These are phyloP conservation scores for Linepithema humile DNA, from an alignment of 1,140 invertebrate genomes.

Conservation along the genomic window DNA sequence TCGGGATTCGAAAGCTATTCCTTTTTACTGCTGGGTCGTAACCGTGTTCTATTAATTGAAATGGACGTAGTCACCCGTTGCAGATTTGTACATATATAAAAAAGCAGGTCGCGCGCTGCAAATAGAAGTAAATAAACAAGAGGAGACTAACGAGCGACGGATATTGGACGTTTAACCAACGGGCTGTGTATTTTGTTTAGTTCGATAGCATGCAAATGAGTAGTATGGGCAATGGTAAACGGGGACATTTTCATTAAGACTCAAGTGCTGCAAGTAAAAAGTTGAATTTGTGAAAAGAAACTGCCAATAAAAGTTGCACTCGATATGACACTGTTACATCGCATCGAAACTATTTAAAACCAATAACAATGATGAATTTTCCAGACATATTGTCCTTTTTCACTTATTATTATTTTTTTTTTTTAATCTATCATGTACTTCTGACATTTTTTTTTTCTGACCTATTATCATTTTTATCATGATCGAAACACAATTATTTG, in stretches of 20 bases:
- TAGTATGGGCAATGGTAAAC: slow-evolving; percentile 8
- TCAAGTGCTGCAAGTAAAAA: slow-evolving; percentile 8
- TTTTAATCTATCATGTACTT: no score
- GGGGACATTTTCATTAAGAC: slow-evolving; percentile 47
- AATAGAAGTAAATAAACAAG: slow-evolving; percentile 44
- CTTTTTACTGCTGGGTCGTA: slow-evolving; percentile 29
- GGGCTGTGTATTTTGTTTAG: slow-evolving; percentile 45
- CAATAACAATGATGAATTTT: background rate
- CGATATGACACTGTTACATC: no score
- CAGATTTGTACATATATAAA: background rate
- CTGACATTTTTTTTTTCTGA: no score
- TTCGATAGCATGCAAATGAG: slow-evolving; percentile 50
- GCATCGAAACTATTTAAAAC: background rate
- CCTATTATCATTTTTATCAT: no score
- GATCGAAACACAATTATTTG: no score
- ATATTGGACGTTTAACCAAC: slow-evolving; percentile 28
- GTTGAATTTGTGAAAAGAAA: slow-evolving; percentile 17
- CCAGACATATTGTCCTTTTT: no score
- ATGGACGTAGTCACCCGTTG: slow-evolving; percentile 29
- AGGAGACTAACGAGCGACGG: slow-evolving; percentile 27
- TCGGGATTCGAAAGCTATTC: slow-evolving; percentile 27
- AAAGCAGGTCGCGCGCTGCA: slow-evolving; percentile 19
- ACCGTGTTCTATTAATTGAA: slow-evolving; percentile 57
- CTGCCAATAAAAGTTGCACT: background rate
- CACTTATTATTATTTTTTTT: no score